Evolutionary conservation across 2,113 vertebrate genomes (phyloP), one percentile per base, ranked within the genome.

Genomic region (Thunnus maccoyii): DNA sequence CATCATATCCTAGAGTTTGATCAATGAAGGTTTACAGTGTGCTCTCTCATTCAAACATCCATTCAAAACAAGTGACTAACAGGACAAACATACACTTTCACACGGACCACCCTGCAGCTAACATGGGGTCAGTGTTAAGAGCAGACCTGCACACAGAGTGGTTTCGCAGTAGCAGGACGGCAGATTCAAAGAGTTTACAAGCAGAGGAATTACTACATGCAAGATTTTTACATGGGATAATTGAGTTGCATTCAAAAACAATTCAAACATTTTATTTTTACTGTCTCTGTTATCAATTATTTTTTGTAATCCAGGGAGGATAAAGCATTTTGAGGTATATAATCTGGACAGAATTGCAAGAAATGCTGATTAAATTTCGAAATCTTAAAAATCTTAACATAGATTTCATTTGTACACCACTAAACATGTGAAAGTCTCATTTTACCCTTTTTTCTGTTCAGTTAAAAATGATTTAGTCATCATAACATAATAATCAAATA

Each of bases 131-230:
- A 60, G 13, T n/a, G 44, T 63, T 36, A 57, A 74, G 27, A 48
- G 1, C 60, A 62, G 61, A 73, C 51, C 27, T 52, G 58, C 48
- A 69, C 46, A 52, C 15, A 60, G 64, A 74, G 72, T n/a, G 3
- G 58, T 61, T 68, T 78, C 71, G 76, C 64, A 80, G 75, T 25
- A 62, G 73, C 65, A 72, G 50, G 1, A 50, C 46, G 70, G 52
- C 18, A 41, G 10, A 50, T 75, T 73, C 4, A n/a, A 68, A 55
- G 3, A 48, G 8, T 10, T 16, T 52, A 30, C 3, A 12, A 30
- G 20, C 13, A 18, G 27, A 62, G 27, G 14, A 32, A 46, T 66
- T 22, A 20, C 57, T 0, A 72, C 47, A 68, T 58, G 5, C 18
- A 72, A 70, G 1, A 62, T 16, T 22, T 22, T 12, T 2, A 56